A percentile compares a stretch with the other conserved stretches of the same genome.
phyloP scores from a whole-genome alignment of 2,113 vertebrate genomes.

The Oxyruncus cristatus region DNA sequence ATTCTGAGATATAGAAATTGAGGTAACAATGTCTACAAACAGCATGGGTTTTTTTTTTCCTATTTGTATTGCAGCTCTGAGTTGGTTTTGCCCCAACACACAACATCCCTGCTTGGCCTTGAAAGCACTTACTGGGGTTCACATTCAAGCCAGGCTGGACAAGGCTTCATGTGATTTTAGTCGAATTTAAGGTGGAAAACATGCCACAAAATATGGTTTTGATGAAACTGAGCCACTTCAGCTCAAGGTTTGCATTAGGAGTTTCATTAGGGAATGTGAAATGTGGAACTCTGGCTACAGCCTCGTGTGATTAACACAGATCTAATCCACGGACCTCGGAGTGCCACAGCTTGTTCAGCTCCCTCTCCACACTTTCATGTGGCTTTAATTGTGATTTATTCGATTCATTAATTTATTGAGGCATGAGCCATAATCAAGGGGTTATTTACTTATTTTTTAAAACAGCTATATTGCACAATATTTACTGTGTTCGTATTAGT shows the following conservation, averaged over 20 bases:
- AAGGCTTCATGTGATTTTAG: not conserved
- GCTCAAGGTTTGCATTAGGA: not conserved
- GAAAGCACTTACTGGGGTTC: not conserved
- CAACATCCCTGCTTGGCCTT: no score
- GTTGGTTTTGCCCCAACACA: not conserved
- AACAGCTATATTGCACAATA: accelerated
- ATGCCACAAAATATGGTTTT: not conserved
- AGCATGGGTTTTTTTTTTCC: no score
- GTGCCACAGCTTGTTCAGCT: not conserved
- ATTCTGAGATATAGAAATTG: not conserved
- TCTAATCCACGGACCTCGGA: not conserved
- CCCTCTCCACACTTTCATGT: not conserved
- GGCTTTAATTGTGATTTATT: not conserved
- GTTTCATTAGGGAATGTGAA: not conserved
- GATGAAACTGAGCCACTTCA: not conserved
- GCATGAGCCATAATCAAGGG: not conserved
- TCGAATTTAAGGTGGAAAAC: not conserved
- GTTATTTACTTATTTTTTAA: not conserved
- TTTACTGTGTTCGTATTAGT: accelerated
- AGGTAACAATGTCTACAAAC: not conserved
- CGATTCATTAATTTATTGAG: not conserved
- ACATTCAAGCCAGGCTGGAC: not conserved
- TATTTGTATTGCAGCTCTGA: not conserved
- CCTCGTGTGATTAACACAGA: not conserved
- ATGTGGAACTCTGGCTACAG: not conserved